Percentiles rank a stretch among this genome's conserved stretches.
These are phyloP conservation scores for Oxycera nigricornis DNA, from an alignment of 2,888 invertebrate genomes.

Conservation along the genomic window DNA sequence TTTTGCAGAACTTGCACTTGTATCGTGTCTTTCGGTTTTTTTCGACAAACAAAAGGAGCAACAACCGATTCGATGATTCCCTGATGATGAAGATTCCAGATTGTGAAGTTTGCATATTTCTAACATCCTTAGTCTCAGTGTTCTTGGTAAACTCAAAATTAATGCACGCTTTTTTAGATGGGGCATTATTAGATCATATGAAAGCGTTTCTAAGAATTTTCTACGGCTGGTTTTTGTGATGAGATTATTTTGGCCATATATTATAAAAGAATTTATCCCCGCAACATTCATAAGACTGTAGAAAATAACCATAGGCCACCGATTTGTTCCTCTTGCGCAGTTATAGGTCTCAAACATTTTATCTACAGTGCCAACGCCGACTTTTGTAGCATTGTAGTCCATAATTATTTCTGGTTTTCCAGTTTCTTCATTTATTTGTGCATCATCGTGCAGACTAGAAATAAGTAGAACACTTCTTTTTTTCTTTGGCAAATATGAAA, in stretches of 20 bases:
- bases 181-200: no score
- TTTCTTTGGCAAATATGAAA: not conserved
- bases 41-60: conserved; percentile 29
- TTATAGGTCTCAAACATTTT: not conserved
- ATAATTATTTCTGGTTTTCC: no score
- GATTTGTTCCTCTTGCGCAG: no score
- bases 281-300: not conserved
- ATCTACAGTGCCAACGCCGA: not conserved
- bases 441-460: not conserved
- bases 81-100: not conserved
- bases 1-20: conserved; percentile 27
- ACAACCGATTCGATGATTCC: no score
- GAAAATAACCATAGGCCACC: no score
- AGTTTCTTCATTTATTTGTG: not conserved
- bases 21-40: conserved; percentile 38
- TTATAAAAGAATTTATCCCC: not conserved
- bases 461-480: not conserved
- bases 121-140: no score
- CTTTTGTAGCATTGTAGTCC: no score
- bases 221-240: not conserved
- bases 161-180: no score
- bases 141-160: no score
- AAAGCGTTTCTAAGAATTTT: not conserved
- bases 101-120: not conserved
- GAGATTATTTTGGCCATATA: not conserved